phyloP scores from a whole-genome alignment of 2,888 invertebrate species.

The Chelonus formosanus region DNA sequence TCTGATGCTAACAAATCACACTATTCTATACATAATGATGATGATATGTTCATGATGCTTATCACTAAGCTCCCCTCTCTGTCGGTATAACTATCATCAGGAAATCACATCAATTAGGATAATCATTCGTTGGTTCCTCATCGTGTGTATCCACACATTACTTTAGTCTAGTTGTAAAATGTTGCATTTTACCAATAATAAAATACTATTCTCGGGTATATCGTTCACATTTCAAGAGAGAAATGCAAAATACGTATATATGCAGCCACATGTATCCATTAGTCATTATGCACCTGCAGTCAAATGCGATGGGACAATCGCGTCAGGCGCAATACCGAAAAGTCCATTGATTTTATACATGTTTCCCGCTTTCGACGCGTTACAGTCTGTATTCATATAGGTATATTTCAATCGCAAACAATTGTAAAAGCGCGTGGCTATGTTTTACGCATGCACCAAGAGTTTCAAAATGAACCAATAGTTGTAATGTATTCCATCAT shows the following conservation, averaged over 20 bases:
- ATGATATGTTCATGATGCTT: slow-evolving; percentile 25
- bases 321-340: slow-evolving; percentile 24
- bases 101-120: slow-evolving; percentile 21
- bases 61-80: neutral
- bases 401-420: neutral
- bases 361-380: slow-evolving; percentile 27
- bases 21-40: slow-evolving; percentile 21
- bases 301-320: slow-evolving; percentile 27
- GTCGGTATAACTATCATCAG: slow-evolving; percentile 9
- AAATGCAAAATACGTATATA: slow-evolving; percentile 4
- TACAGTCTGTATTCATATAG: neutral
- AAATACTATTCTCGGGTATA: neutral
- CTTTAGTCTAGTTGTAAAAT: no score
- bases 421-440: slow-evolving; percentile 7
- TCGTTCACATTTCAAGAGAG: slow-evolving; percentile 4
- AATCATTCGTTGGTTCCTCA: slow-evolving; percentile 16
- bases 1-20: neutral
- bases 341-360: slow-evolving; percentile 27
- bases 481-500: slow-evolving; percentile 9
- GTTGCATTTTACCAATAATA: no score
- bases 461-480: slow-evolving; percentile 12
- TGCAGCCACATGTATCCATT: slow-evolving; percentile 22
- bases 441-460: slow-evolving; percentile 2
- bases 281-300: slow-evolving; percentile 25
- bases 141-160: no score